Evolutionary conservation across 2,113 vertebrate species (phyloP), one percentile per base, ranked within the genome.

Genomic region (Oncorhynchus nerka): DNA sequence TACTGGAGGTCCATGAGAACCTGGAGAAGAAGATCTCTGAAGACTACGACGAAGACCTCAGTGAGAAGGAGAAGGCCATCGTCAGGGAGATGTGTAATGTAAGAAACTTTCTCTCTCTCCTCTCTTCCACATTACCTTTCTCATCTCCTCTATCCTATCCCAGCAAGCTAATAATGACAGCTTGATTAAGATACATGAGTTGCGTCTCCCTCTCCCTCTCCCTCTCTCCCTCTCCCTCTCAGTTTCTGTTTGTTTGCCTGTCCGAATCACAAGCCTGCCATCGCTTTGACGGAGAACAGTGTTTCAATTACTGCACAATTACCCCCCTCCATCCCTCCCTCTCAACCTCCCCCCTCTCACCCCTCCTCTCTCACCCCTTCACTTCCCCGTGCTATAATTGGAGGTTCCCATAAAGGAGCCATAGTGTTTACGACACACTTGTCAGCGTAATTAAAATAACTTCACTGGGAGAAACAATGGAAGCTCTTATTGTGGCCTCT

Each of bases 71-170:
- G 91, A 97, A 97, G 90, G 96, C 96, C 4, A 97, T 98, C 0
- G 96, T 98, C 77, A 95, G 96, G 4, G 95, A 98, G 89, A 97
- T 98, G 96, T 98, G 96, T 89, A 98, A 97, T 48, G 96, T 98
- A 93, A 92, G 26, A 20, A 39, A n/a, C 59, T 15, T 45, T 45
- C 39, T 45, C 39, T 45, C 51, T 71, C 49, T 57, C 51, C 19
- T 55, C n/a, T 11, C 48, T 71, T 22, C 12, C n/a, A 55, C 4
- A 16, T 67, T 24, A 24, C 34, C 34, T 39, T 8, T 39, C 8
- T 45, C 8, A 2, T 45, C 39, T 55, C 16, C 30, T 32, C 22
- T 72, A 28, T 32, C 70, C n/a, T 62, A 11, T 62, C n/a, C 59
- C n/a, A 62, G 8, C 1, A 62, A 24, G n/a, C 8, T n/a, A 62